Evolutionary conservation across 2,888 invertebrate genomes (phyloP).

Genomic region (Deilephila porcellus): DNA sequence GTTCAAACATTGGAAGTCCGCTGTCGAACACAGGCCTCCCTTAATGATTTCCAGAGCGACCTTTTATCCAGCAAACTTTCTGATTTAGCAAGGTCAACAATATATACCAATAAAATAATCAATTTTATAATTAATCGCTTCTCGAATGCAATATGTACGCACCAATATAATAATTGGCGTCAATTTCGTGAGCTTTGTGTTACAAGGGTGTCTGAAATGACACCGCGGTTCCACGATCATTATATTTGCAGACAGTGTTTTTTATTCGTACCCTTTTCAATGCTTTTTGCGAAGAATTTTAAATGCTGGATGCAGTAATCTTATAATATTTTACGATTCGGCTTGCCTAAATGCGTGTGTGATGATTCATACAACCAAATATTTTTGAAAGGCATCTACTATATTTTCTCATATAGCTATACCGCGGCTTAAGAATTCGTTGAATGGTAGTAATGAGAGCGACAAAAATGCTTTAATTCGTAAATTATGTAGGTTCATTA

Average conservation of each 20-base stretch:
- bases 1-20: too few relatives aligned
- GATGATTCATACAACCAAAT: neutral
- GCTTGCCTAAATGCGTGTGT: neutral
- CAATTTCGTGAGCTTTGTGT: slow-evolving; percentile 22
- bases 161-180: slow-evolving; percentile 10
- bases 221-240: slow-evolving; percentile 14
- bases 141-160: neutral
- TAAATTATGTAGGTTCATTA: too few relatives aligned
- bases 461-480: too few relatives aligned
- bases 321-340: slow-evolving; percentile 10
- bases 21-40: too few relatives aligned
- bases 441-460: neutral
- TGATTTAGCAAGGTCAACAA: too few relatives aligned
- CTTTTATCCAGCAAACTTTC: neutral
- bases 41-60: too few relatives aligned
- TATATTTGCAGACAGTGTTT: neutral
- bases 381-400: neutral
- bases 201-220: slow-evolving; percentile 25
- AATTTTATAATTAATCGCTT: neutral
- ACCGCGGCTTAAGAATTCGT: neutral
- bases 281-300: slow-evolving; percentile 3
- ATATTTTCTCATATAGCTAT: too few relatives aligned
- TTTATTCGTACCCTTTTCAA: slow-evolving; percentile 5
- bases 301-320: slow-evolving; percentile 8
- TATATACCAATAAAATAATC: neutral